phyloP scores from a whole-genome alignment of 2,888 invertebrate species.

The Lepidochrysops patricia region DNA sequence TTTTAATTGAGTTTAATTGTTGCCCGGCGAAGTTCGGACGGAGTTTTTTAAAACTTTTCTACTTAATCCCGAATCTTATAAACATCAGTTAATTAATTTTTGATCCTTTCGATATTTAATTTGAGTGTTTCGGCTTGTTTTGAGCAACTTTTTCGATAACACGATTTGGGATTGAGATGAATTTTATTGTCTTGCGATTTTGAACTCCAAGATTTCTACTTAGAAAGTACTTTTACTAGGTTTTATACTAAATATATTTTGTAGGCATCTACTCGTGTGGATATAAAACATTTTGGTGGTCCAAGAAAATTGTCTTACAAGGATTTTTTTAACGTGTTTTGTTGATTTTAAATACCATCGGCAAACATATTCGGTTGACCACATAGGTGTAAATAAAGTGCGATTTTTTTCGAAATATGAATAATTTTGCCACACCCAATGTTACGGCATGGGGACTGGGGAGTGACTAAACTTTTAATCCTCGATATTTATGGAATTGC shows the following conservation, averaged over 20 bases:
- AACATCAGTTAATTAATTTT: slow-evolving; percentile 6
- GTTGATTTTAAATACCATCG: neutral
- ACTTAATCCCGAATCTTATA: neutral
- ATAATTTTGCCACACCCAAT: neutral
- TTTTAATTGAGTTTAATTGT: slow-evolving; percentile 37
- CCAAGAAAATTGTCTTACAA: neutral
- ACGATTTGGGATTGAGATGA: neutral
- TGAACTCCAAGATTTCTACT: neutral
- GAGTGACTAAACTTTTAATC: neutral
- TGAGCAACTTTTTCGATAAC: neutral
- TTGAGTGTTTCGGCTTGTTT: neutral
- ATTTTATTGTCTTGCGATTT: neutral
- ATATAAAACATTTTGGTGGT: neutral
- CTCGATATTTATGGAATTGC: neutral
- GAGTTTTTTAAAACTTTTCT: slow-evolving; percentile 15
- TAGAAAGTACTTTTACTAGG: too few relatives aligned
- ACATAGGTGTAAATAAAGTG: too few relatives aligned
- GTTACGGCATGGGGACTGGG: neutral
- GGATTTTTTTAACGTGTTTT: neutral
- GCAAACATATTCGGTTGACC: neutral
- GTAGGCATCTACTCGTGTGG: too few relatives aligned
- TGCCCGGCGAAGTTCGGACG: slow-evolving; percentile 15
- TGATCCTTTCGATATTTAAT: neutral
- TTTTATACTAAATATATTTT: too few relatives aligned
- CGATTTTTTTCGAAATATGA: neutral